Evolutionary conservation across 2,888 invertebrate genomes (phyloP).

Genomic region (Parthenolecanium corni): DNA sequence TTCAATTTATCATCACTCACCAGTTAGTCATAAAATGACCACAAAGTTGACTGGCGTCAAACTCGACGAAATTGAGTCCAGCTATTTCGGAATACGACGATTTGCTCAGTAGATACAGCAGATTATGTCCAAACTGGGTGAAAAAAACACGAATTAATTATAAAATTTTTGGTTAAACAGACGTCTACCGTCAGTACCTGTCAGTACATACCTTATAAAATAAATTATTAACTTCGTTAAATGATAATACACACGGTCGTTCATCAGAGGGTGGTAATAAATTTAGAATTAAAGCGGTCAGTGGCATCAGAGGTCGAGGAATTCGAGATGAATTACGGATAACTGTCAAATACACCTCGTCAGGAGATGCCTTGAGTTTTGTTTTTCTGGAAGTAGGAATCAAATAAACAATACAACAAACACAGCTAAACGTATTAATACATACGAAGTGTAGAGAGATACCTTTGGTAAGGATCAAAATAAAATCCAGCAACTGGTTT

Average conservation of each 20-base stretch:
- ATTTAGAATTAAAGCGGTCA: constrained; percentile 74
- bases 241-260: constrained; percentile 58
- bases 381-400: neutral
- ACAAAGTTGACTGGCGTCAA: constrained; percentile 80
- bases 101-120: constrained; percentile 75
- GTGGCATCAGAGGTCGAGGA: constrained; percentile 52
- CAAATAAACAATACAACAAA: neutral
- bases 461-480: constrained; percentile 61
- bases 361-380: constrained; percentile 43
- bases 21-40: constrained; percentile 73
- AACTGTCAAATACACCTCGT: constrained; percentile 34
- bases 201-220: constrained; percentile 53
- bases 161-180: neutral
- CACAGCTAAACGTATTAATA: neutral
- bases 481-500: constrained; percentile 70
- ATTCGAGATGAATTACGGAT: constrained; percentile 31
- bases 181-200: too few species aligned
- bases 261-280: constrained; percentile 54
- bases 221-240: constrained; percentile 60
- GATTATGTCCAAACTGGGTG: constrained; percentile 63
- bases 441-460: neutral
- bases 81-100: constrained; percentile 72
- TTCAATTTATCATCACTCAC: too few species aligned
- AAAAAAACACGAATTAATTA: neutral
- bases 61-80: constrained; percentile 77